phyloP scores from a whole-genome alignment of 2,113 vertebrate species.

The Sinosuthora webbiana region DNA sequence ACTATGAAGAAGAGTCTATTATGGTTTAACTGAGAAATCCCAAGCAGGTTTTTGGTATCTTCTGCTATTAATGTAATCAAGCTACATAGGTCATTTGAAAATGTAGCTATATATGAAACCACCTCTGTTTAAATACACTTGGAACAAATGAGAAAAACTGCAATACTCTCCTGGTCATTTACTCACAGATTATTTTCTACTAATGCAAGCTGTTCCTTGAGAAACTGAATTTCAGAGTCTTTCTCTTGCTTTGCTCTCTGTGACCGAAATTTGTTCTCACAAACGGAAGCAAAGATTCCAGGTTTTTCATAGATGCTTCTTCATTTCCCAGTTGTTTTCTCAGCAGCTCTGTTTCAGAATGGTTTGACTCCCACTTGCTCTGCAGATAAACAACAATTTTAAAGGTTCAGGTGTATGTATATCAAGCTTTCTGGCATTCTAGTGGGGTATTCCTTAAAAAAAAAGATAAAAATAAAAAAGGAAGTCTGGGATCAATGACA shows the following conservation, averaged over 20 bases:
- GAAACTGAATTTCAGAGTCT: slow-evolving; percentile 77
- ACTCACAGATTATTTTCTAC: slow-evolving; percentile 79
- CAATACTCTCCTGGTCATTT: background rate
- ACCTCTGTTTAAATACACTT: background rate
- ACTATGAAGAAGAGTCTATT: background rate
- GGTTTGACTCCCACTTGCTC: slow-evolving; percentile 69
- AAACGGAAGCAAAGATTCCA: slow-evolving; percentile 72
- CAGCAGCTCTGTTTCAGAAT: slow-evolving; percentile 76
- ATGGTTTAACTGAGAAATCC: background rate
- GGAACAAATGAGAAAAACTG: background rate
- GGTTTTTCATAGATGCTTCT: slow-evolving; percentile 73
- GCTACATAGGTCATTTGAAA: background rate
- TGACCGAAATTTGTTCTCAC: slow-evolving; percentile 73
- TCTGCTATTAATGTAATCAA: background rate
- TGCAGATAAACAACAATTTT: slow-evolving; percentile 68
- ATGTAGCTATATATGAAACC: background rate
- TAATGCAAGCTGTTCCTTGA: slow-evolving; percentile 76
- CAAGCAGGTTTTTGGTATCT: background rate
- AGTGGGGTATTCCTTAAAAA: background rate
- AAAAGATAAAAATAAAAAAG: background rate
- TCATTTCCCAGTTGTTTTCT: slow-evolving; percentile 79
- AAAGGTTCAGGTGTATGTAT: background rate
- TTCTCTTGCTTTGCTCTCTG: slow-evolving; percentile 75
- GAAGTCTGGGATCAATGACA: background rate
- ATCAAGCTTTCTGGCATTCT: background rate